phyloP scores from a whole-genome alignment of 2,113 vertebrate genomes.

The Psilopogon haemacephalus region DNA sequence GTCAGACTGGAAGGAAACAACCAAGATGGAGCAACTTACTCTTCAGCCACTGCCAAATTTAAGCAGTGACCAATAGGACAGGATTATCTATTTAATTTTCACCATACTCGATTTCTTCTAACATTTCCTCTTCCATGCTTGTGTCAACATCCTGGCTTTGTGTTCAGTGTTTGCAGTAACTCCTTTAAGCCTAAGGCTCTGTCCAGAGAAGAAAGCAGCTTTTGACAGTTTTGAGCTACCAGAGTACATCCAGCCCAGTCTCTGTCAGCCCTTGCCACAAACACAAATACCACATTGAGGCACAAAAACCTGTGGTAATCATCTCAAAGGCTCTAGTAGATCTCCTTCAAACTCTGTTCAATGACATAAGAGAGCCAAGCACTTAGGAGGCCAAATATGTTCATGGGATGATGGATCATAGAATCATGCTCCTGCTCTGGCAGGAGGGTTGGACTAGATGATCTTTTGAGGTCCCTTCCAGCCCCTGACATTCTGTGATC shows the following conservation, averaged over 20 bases:
- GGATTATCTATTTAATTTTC: neutral
- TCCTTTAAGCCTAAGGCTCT: neutral
- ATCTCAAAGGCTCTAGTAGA: neutral
- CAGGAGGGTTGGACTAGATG: too few species aligned
- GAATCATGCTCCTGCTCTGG: too few species aligned
- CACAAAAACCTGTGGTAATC: neutral
- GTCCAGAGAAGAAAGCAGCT: neutral
- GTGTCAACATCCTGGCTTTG: neutral
- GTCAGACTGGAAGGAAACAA: neutral
- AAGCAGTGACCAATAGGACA: neutral
- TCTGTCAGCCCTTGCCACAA: neutral
- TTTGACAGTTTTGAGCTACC: neutral
- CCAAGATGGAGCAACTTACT: neutral
- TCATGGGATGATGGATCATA: neutral
- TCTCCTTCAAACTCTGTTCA: neutral
- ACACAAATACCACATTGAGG: fast-evolving
- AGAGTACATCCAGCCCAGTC: neutral
- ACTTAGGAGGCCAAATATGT: neutral
- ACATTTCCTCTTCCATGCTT: neutral
- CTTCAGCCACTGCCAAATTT: neutral
- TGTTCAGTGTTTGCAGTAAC: neutral
- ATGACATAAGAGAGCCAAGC: neutral
- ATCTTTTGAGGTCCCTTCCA: too few species aligned
- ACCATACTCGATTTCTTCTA: neutral
- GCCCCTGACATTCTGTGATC: too few species aligned